Evolutionary conservation across 2,113 vertebrate species (phyloP).

Genomic region (Agelaius tricolor): DNA sequence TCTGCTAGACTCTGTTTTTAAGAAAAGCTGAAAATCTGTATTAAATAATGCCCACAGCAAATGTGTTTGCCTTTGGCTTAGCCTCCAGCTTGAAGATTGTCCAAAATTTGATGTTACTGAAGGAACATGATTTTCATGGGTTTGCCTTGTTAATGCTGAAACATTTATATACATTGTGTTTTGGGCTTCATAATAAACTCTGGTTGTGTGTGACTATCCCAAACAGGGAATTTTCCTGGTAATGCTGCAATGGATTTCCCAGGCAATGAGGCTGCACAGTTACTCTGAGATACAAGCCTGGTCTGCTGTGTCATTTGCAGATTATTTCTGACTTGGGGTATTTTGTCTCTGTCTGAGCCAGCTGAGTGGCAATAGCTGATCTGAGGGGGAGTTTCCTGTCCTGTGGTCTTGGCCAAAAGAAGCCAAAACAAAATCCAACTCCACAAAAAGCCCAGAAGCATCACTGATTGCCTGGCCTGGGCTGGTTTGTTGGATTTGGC

Average conservation of each 20-base stretch:
- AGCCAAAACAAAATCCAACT: background rate
- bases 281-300: background rate
- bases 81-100: constrained; percentile 68
- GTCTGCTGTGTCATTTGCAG: background rate
- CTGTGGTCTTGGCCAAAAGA: background rate
- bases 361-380: background rate
- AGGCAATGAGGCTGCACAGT: background rate
- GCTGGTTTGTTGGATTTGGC: background rate
- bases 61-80: constrained; percentile 71
- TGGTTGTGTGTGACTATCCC: background rate
- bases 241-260: background rate
- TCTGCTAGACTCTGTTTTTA: background rate
- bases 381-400: background rate
- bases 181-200: background rate
- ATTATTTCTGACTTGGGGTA: background rate
- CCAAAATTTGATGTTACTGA: background rate
- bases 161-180: background rate
- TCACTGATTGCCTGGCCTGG: background rate
- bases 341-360: background rate
- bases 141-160: background rate
- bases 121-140: background rate
- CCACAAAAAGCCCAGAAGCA: rapidly evolving
- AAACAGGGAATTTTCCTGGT: background rate
- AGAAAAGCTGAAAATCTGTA: constrained; percentile 46
- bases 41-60: constrained; percentile 62